Evolutionary conservation across 2,113 vertebrate species (phyloP).

Genomic region (Gadus macrocephalus): DNA sequence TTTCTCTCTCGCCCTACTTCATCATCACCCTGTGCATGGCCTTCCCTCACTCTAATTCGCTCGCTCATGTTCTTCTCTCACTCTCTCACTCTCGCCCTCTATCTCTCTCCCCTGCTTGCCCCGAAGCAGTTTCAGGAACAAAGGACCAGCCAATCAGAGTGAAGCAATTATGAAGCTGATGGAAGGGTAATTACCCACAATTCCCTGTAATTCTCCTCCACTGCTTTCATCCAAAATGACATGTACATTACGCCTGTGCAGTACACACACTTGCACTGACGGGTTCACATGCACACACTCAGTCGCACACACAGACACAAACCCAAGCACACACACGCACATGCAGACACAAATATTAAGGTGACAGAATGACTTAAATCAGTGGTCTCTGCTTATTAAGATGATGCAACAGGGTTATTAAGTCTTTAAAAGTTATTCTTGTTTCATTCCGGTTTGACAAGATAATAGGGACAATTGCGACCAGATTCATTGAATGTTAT

Average conservation of each 20-base stretch:
- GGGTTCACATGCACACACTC: slow-evolving; percentile 4
- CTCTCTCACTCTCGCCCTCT: not conserved
- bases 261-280: slow-evolving; percentile 1
- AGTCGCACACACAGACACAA: not conserved
- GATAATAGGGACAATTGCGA: slow-evolving; percentile 54
- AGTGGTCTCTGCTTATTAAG: slow-evolving; percentile 13
- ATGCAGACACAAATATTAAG: not conserved
- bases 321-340: not conserved
- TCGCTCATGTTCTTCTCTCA: not conserved
- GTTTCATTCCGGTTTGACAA: slow-evolving; percentile 44
- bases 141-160: slow-evolving; percentile 37
- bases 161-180: slow-evolving; percentile 47
- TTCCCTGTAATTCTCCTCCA: slow-evolving; percentile 42
- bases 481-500: slow-evolving; percentile 11
- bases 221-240: slow-evolving; percentile 41
- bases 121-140: slow-evolving; percentile 27
- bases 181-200: slow-evolving; percentile 50
- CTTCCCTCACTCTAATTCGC: not conserved
- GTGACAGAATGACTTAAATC: not conserved
- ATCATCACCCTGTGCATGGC: not conserved
- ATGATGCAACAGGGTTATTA: slow-evolving; percentile 46
- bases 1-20: not conserved
- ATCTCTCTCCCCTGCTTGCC: not conserved
- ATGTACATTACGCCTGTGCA: slow-evolving; percentile 32
- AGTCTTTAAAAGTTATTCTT: slow-evolving; percentile 20